Percentiles rank a stretch among this genome's conserved stretches.
phyloP scores from a whole-genome alignment of 1,140 invertebrate species.

The Hormaphis cornu region DNA sequence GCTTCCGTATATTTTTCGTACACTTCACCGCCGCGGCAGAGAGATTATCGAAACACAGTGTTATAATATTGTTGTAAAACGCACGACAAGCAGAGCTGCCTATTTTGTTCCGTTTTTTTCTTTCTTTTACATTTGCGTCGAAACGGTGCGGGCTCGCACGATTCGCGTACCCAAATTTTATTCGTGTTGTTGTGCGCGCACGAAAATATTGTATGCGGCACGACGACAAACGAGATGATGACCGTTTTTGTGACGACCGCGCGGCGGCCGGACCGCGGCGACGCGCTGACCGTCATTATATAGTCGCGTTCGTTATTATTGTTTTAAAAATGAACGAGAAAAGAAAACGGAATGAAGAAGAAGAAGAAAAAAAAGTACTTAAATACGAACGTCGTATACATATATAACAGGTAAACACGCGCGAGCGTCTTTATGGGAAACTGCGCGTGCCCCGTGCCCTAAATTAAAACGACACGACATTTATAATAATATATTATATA shows the following conservation, averaged over 20 bases:
- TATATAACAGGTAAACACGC: neutral
- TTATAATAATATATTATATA: constrained; percentile 11
- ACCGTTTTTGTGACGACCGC: constrained; percentile 1
- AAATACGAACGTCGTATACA: no score
- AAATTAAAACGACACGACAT: constrained; percentile 18
- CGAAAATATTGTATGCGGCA: neutral
- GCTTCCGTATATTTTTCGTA: no score
- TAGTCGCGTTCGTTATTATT: constrained; percentile 12
- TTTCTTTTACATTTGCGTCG: no score
- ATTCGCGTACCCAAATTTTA: no score
- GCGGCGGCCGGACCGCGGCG: neutral
- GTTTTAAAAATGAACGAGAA: no score
- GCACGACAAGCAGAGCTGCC: no score
- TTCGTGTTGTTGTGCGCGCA: neutral
- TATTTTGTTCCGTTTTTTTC: neutral
- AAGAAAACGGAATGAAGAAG: no score
- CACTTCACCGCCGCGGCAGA: no score
- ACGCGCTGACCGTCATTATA: constrained; percentile 6
- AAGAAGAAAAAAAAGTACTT: constrained; percentile 1
- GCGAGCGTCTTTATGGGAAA: neutral
- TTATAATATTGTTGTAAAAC: no score
- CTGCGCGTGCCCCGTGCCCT: neutral
- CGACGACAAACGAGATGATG: constrained; percentile 19
- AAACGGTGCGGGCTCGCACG: neutral
- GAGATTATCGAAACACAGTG: no score